Percentiles rank a stretch among this genome's conserved stretches.
These are phyloP conservation scores for Rhodeus uyekii DNA, from an alignment of 2,797 vertebrate genomes.

Conservation along the genomic window DNA sequence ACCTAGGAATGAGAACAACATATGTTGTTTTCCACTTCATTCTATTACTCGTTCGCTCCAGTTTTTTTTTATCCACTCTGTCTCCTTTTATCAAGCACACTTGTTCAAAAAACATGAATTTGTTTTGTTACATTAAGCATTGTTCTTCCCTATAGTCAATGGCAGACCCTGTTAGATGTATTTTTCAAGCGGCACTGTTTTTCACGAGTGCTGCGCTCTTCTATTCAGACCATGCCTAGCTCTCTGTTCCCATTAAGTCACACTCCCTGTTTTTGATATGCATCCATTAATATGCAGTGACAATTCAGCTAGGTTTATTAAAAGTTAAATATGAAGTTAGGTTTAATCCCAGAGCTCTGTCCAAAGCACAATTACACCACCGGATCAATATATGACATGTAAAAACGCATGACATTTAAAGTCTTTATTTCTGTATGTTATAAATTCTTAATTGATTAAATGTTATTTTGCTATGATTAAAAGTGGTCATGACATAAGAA, in stretches of 20 bases:
- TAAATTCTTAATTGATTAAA: too few species aligned
- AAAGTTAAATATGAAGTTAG: too few species aligned
- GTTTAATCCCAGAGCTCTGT: background rate
- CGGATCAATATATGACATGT: background rate
- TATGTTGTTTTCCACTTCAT: background rate
- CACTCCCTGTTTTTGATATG: background rate
- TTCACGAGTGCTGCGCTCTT: background rate
- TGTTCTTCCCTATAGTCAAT: background rate
- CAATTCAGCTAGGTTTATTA: background rate
- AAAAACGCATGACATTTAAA: too few species aligned
- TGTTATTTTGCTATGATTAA: too few species aligned
- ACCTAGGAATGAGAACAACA: background rate
- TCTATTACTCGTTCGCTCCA: background rate
- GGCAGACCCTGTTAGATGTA: background rate
- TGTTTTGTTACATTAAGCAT: background rate
- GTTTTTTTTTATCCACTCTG: background rate
- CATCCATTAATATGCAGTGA: conserved; percentile 1
- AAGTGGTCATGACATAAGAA: too few species aligned
- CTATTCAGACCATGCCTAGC: background rate
- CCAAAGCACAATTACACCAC: background rate
- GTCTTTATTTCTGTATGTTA: too few species aligned
- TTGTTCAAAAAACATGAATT: background rate
- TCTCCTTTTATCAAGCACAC: background rate
- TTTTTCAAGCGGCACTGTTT: background rate
- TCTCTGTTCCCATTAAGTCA: background rate